A percentile compares a stretch with the other conserved stretches of the same genome.
Evolutionary conservation across 1,140 invertebrate genomes (phyloP).

Genomic region (Lepidurus apus): DNA sequence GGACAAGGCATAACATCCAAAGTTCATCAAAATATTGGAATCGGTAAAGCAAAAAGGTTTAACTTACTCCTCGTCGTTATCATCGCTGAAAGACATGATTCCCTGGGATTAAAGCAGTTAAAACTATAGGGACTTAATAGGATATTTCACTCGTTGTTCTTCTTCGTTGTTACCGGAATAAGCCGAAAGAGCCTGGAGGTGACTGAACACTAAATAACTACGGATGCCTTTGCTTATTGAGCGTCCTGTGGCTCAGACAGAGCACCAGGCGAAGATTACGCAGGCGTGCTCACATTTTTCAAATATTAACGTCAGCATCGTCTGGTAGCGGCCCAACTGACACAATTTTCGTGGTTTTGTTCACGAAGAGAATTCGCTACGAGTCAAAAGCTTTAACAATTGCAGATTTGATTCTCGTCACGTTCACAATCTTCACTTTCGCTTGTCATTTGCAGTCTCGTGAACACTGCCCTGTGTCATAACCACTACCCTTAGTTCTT

Average conservation of each 20-base stretch:
- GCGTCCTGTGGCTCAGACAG: neutral
- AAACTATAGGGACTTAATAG: neutral
- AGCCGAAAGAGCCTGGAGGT: neutral
- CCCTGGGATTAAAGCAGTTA: neutral
- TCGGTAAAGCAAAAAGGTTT: neutral
- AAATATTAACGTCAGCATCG: neutral
- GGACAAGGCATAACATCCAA: too few species aligned
- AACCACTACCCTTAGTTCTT: neutral
- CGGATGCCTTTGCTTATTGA: constrained; percentile 6
- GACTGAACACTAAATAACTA: neutral
- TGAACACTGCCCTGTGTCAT: neutral
- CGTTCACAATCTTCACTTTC: neutral
- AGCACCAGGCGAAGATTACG: neutral
- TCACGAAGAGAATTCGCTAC: too few species aligned
- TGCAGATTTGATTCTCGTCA: neutral
- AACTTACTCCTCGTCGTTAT: constrained; percentile 4
- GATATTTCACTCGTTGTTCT: neutral
- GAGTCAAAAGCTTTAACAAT: too few species aligned
- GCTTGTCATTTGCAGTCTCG: neutral
- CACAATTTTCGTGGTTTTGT: neutral
- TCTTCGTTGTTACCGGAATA: neutral
- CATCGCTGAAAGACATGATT: constrained; percentile 13
- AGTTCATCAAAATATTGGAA: neutral
- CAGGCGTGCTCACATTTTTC: neutral
- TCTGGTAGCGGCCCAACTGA: neutral